Evolutionary conservation across 2,888 invertebrate genomes (phyloP), one percentile per base, ranked within the genome.

Genomic region (Rhogogaster chlorosoma): DNA sequence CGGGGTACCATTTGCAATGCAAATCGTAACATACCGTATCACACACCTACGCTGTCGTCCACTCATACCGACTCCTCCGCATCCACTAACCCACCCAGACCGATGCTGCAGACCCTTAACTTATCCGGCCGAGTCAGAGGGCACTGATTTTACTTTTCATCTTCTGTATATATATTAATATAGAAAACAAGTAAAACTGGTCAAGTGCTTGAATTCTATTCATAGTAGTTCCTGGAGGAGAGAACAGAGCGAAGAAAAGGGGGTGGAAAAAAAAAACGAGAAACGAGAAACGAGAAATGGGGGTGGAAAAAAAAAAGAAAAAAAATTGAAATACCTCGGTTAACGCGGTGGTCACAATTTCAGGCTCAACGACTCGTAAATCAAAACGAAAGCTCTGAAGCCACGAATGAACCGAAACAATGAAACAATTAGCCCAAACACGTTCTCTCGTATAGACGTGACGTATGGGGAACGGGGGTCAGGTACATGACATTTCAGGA

Each of bases 1-100:
- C 87, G 88, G 89, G 88, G 87, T 87, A 89, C 86, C 87, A 92
- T 93, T 93, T 93, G 93, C 93, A 93, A 90, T 92, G 92, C 92
- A 92, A 93, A 92, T 91, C 89, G 90, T 89, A 90, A 90, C 92
- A 90, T 90, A 91, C 90, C 91, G 91, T 88, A 87, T 88, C 89
- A 87, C 86, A 87, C 88, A 83, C 83, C 83, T 67, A 83, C 83
- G 83, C 45, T 22, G 29, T 83, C 42, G 45, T 29, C 83, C 83
- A 70, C 83, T 61, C n/a, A 80, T 29, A 80, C 80, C 45, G 45
- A 83, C 67, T 42, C 42, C 26, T 26, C 45, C 18, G 36, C 29
- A 22, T 38, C 67, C 32, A 45, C 64, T 42, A 61, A 83, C 67
- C 64, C 83, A 32, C 45, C n/a, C 64, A 29, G 38, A 67, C 26